Conservation (phyloP, 2,113 vertebrate genomes). For the western clawed frog (Xenopus tropicalis) region DNA sequence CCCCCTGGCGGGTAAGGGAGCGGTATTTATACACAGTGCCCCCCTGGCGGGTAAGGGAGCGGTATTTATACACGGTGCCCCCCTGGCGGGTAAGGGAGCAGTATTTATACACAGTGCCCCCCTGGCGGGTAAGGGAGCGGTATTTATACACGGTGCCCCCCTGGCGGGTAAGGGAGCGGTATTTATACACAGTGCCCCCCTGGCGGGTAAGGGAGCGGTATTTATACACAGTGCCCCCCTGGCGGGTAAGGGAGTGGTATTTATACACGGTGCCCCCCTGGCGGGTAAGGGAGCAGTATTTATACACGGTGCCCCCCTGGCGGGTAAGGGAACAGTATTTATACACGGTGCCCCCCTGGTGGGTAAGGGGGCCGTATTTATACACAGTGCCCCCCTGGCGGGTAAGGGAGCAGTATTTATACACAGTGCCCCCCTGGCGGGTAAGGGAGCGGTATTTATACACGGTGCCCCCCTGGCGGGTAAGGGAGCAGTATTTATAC, state of each 20-base stretch:
- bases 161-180: rapidly evolving
- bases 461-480: background rate
- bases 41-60: background rate
- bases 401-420: rapidly evolving
- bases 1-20: background rate
- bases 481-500: rapidly evolving
- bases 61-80: rapidly evolving
- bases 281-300: background rate
- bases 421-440: background rate
- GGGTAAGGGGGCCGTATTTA: rapidly evolving
- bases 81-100: background rate
- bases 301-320: background rate
- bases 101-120: background rate
- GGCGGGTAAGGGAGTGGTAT: rapidly evolving
- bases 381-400: background rate
- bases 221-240: background rate
- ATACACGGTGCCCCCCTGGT: background rate
- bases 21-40: rapidly evolving
- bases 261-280: background rate
- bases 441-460: rapidly evolving
- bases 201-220: rapidly evolving
- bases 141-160: background rate
- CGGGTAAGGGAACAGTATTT: rapidly evolving
- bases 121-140: rapidly evolving
- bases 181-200: background rate